phyloP scores from a whole-genome alignment of 2,113 vertebrate genomes.

The Cyphomyrus discorhynchus region DNA sequence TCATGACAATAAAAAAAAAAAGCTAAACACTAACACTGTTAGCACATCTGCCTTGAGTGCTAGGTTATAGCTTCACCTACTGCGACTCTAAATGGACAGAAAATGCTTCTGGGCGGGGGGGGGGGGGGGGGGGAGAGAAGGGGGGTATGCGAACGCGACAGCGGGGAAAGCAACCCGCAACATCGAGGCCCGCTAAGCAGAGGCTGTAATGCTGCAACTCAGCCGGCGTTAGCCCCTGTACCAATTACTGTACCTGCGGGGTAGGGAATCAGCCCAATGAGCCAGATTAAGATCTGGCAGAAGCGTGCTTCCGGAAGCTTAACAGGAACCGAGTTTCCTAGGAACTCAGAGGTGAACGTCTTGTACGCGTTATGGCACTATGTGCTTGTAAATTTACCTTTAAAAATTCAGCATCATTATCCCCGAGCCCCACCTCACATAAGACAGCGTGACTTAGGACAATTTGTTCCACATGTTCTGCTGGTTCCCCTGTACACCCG shows the following conservation, averaged over 20 bases:
- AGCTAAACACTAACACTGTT: neutral
- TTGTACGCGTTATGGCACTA: no score
- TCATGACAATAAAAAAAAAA: neutral
- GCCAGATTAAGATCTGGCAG: neutral
- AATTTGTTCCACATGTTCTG: constrained; percentile 18
- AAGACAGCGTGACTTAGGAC: neutral
- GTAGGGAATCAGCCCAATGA: neutral
- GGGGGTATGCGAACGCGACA: neutral
- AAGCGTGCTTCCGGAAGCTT: neutral
- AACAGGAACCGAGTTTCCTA: neutral
- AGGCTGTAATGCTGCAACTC: neutral
- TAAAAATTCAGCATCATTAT: neutral
- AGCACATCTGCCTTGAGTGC: neutral
- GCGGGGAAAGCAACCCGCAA: neutral
- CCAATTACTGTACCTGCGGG: neutral
- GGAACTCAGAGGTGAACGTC: neutral
- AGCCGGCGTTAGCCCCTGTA: neutral
- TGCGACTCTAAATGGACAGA: neutral
- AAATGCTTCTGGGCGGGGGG: neutral
- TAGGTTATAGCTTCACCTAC: neutral
- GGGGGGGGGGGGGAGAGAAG: neutral
- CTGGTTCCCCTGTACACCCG: neutral
- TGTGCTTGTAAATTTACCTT: neutral
- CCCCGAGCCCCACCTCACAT: neutral
- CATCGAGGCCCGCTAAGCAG: neutral